Conservation (phyloP, 2,113 vertebrate genomes). For the Poeciliopsis retropinna region DNA sequence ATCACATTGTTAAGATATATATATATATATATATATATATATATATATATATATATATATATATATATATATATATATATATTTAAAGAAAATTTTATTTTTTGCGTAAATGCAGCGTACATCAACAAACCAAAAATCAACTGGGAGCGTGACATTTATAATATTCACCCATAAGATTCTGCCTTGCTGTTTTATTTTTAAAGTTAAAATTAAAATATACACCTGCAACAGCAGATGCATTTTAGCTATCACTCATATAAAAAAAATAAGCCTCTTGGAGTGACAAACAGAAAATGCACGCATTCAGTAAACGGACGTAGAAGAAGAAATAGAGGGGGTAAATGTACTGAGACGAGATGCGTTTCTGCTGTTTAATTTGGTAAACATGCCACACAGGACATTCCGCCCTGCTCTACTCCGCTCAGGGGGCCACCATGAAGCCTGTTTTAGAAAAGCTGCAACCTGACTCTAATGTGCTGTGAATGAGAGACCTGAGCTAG, state of each 20-base stretch:
- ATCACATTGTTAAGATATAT: too few species aligned
- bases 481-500: constrained; percentile 71
- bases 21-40: too few species aligned
- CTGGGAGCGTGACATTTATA: neutral
- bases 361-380: constrained; percentile 33
- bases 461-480: constrained; percentile 76
- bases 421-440: constrained; percentile 59
- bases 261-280: neutral
- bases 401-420: constrained; percentile 31
- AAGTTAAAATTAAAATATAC: constrained; percentile 4
- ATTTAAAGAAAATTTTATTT: too few species aligned
- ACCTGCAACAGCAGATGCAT: neutral
- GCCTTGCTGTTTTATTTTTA: constrained; percentile 10
- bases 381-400: constrained; percentile 30
- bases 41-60: neutral
- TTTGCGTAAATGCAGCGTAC: constrained; percentile 2
- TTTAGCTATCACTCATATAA: neutral
- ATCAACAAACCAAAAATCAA: neutral
- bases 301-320: neutral
- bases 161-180: neutral
- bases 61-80: too few species aligned
- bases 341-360: neutral
- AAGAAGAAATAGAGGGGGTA: neutral
- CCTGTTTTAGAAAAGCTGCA: constrained; percentile 64
- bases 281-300: neutral